Evolutionary conservation across 2,888 invertebrate species (phyloP).

Genomic region (Lithophane ornitopus): DNA sequence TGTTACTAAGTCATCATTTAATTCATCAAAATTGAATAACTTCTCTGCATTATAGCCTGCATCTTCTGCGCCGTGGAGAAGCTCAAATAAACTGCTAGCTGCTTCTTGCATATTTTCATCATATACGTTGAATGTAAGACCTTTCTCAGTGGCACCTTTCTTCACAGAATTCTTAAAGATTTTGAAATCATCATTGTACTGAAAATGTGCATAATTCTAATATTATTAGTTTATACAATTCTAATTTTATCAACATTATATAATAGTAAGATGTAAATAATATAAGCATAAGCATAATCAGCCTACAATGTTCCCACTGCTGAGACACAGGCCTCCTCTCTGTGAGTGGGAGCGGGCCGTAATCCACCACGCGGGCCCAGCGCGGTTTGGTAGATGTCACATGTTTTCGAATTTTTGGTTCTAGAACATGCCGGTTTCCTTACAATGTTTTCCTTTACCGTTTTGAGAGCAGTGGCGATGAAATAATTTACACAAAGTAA

Average conservation of each 20-base stretch:
- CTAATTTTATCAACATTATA: not conserved
- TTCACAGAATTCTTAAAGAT: slow-evolving; percentile 72
- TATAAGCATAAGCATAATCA: no score
- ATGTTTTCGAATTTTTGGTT: no score
- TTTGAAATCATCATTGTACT: slow-evolving; percentile 76
- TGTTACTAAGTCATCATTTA: slow-evolving; percentile 88
- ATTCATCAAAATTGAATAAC: slow-evolving; percentile 82
- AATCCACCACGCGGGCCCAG: no score
- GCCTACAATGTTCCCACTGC: no score
- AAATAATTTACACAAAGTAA: no score
- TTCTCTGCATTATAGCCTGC: slow-evolving; percentile 75
- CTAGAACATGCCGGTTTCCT: no score
- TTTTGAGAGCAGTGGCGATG: no score
- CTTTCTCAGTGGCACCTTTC: slow-evolving; percentile 77
- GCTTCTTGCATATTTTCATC: slow-evolving; percentile 87
- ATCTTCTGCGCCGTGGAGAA: slow-evolving; percentile 81
- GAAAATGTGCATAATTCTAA: slow-evolving; percentile 60
- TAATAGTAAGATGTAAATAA: not conserved
- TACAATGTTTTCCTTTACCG: no score
- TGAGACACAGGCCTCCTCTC: no score
- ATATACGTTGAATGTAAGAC: slow-evolving; percentile 86
- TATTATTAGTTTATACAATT: not conserved
- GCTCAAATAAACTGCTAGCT: slow-evolving; percentile 83
- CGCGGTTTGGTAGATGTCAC: no score
- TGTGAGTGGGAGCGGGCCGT: no score